phyloP scores from a whole-genome alignment of 2,113 vertebrate species.

The Brachyhypopomus gauderio region DNA sequence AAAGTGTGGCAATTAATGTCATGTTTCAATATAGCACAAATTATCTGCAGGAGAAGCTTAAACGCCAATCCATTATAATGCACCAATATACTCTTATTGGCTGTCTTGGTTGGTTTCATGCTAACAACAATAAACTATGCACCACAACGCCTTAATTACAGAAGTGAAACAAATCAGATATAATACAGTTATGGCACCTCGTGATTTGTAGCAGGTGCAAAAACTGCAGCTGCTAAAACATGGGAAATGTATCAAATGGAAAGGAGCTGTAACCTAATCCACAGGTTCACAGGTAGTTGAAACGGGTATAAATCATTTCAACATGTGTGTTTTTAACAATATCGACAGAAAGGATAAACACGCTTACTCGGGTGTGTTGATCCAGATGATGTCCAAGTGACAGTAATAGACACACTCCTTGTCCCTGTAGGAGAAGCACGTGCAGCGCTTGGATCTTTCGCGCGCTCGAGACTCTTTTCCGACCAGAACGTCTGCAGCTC shows the following conservation, averaged over 20 bases:
- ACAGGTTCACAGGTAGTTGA: no score
- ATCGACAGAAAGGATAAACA: neutral
- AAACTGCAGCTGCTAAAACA: no score
- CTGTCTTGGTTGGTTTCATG: neutral
- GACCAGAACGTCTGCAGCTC: neutral
- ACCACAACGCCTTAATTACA: neutral
- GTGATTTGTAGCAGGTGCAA: no score
- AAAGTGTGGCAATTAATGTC: no score
- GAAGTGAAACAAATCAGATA: neutral
- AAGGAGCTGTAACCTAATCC: neutral
- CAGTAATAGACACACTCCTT: conserved; percentile 98
- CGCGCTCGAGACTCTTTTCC: neutral
- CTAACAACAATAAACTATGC: neutral
- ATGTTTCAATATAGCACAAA: neutral
- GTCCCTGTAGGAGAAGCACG: conserved; percentile 90
- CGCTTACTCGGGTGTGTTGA: conserved; percentile 94
- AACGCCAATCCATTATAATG: neutral
- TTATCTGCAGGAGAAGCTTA: neutral
- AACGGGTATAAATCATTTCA: neutral
- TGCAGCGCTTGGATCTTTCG: conserved; percentile 84
- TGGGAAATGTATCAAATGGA: neutral
- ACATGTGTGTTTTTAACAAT: neutral
- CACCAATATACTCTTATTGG: neutral
- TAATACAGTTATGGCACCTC: neutral
- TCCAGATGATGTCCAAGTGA: conserved; percentile 97